Percentiles rank a stretch among this genome's conserved stretches.
Conservation (phyloP, 2,888 invertebrate species). For the Ochropacha duplaris region DNA sequence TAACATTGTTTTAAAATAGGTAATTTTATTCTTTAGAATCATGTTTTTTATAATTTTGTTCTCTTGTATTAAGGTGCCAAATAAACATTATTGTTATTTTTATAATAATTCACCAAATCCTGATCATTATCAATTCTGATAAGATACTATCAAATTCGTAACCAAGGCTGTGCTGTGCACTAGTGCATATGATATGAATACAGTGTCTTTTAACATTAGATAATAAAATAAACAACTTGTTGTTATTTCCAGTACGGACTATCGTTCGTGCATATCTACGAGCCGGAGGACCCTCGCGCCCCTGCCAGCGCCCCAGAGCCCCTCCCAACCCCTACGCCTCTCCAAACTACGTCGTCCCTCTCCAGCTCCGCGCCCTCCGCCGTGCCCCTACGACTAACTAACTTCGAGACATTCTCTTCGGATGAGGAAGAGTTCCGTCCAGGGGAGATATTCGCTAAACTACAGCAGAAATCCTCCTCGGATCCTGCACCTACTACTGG, state of each 20-base stretch:
- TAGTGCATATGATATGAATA: too few species aligned
- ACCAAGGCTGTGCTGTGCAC: too few species aligned
- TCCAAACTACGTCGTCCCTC: constrained; percentile 11
- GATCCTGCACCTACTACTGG: constrained; percentile 6
- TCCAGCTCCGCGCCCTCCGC: constrained; percentile 10
- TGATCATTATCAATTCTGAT: too few species aligned
- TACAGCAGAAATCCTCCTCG: constrained; percentile 47
- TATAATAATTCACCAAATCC: too few species aligned
- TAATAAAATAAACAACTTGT: not conserved
- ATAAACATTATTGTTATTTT: too few species aligned
- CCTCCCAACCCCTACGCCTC: constrained; percentile 6
- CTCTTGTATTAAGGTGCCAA: too few species aligned
- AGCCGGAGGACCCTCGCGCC: constrained; percentile 56
- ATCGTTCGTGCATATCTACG: constrained; percentile 88
- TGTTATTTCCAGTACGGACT: constrained; percentile 86
- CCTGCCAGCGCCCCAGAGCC: constrained; percentile 13
- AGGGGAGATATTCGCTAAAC: constrained; percentile 85
- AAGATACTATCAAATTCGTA: too few species aligned
- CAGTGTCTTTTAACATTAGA: too few species aligned
- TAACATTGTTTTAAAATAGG: too few species aligned
- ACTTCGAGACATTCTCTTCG: constrained; percentile 77
- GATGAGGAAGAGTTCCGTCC: constrained; percentile 84
- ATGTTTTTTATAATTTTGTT: too few species aligned
- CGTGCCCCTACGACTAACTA: constrained; percentile 13
- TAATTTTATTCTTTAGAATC: too few species aligned